Base-by-base conservation (phyloP, 2,113 vertebrate species). In the Bos taurus region DNA sequence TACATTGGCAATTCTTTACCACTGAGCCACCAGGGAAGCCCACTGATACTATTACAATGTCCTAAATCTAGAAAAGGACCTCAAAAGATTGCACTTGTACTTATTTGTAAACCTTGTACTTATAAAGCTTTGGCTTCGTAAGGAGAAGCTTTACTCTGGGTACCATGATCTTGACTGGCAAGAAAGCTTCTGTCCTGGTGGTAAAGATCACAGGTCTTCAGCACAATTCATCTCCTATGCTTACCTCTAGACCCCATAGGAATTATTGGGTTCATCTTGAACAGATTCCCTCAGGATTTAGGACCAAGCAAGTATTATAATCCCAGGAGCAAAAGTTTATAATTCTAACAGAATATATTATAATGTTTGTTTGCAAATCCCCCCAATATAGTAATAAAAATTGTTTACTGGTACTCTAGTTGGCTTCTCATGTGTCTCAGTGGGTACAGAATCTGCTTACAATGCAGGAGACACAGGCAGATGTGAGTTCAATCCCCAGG, bases 61-160 rank as follows among this genome's bases (percentile, higher is more conserved):
- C 56, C 43, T 81, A 74, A 59, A 93, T 64, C 40, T 56, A 91
- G 67, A 96, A 89, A 92, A 91, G 33, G 36, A 59, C 56, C 71
- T 90, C 50, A 67, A n/a, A 93, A 28, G 40, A 36, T 13, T 88
- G 36, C 7, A 15, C 25, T 88, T 30, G 54, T 54, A 36, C 3
- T 13, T 15, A 4, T 19, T 28, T 54, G 19, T 56, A 84, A 92
- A 50, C 56, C 7, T 71, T 64, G 16, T 19, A n/a, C 16, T 64
- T 71, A 40, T 28, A 14, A 71, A 50, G 30, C 74, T 90, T 93
- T 40, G 52, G 9, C 30, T 90, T 95, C 1, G 1, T 3, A 46
- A 43, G 30, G 25, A 25, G 36, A 91, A 26, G 10, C 52, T 77
- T 48, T 14, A 9, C 3, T 11, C 88, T 88, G 48, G 12, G 64